A percentile compares a stretch with the other conserved stretches of the same genome.
Evolutionary conservation across 2,888 invertebrate species (phyloP).

Genomic region (Euphydryas editha): DNA sequence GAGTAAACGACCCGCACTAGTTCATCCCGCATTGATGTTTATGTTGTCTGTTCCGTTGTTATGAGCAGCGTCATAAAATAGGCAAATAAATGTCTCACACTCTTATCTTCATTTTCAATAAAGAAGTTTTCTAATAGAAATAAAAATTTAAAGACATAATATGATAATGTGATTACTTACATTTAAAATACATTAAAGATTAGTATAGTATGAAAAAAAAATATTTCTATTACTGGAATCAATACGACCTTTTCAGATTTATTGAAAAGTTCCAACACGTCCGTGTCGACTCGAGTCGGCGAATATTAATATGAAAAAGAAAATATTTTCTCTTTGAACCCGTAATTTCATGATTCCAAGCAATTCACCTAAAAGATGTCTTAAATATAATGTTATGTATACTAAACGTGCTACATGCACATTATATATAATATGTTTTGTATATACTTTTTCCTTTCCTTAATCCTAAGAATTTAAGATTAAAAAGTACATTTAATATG

Average conservation of each 20-base stretch:
- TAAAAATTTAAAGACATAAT: too few relatives aligned
- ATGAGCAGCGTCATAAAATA: too few relatives aligned
- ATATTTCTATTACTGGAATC: constrained; percentile 24
- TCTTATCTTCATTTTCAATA: too few relatives aligned
- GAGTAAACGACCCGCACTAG: too few relatives aligned
- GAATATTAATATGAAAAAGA: constrained; percentile 22
- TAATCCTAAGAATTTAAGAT: too few relatives aligned
- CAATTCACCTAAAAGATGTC: constrained; percentile 16
- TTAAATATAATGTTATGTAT: constrained; percentile 10
- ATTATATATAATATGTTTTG: neutral
- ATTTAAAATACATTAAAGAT: neutral
- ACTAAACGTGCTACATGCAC: neutral
- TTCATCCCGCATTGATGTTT: too few relatives aligned
- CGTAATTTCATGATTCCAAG: constrained; percentile 18
- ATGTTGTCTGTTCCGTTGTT: too few relatives aligned
- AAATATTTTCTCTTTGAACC: constrained; percentile 24
- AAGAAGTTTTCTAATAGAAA: too few relatives aligned
- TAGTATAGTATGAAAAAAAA: constrained; percentile 11
- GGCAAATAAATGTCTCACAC: too few relatives aligned
- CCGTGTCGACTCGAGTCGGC: constrained; percentile 12
- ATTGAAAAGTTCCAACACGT: constrained; percentile 28
- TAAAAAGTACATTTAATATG: too few relatives aligned
- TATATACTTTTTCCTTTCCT: neutral
- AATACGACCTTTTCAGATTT: constrained; percentile 29
- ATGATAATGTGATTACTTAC: neutral